These are phyloP conservation scores for Taeniopygia guttata DNA, from an alignment of 2,797 vertebrate genomes.

Conservation along the genomic window DNA sequence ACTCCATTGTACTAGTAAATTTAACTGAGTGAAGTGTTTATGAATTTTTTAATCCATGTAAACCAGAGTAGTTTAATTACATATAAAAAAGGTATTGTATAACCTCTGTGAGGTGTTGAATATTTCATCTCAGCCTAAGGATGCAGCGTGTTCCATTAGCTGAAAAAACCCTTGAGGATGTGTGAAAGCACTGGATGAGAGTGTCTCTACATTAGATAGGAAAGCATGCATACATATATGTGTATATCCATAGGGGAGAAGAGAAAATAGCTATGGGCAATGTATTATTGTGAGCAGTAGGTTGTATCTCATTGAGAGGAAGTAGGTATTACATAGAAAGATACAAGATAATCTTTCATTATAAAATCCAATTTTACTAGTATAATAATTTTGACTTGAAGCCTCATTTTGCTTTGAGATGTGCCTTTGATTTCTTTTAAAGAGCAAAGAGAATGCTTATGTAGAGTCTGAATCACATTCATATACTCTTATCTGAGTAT, in stretches of 20 bases:
- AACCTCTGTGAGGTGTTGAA: slow-evolving; percentile 49
- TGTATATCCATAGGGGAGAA: neutral
- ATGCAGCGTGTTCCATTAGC: slow-evolving; percentile 48
- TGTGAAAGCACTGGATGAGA: neutral
- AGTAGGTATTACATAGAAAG: neutral
- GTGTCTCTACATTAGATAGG: neutral
- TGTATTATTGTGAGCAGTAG: neutral
- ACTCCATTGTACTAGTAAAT: neutral
- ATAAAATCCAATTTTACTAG: neutral
- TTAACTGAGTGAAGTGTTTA: slow-evolving; percentile 33
- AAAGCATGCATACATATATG: neutral
- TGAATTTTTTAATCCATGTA: slow-evolving; percentile 58
- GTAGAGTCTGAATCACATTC: neutral
- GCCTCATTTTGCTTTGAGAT: neutral
- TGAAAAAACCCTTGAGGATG: slow-evolving; percentile 34
- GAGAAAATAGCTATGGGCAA: neutral
- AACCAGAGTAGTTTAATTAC: slow-evolving; percentile 47
- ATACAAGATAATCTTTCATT: neutral
- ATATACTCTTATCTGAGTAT: slow-evolving; percentile 1
- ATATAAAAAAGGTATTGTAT: slow-evolving; percentile 27
- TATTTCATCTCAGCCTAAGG: slow-evolving; percentile 59
- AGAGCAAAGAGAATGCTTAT: neutral
- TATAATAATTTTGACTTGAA: neutral
- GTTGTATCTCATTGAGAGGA: neutral
- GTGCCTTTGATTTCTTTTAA: slow-evolving; percentile 11